Evolutionary conservation across 2,888 invertebrate genomes (phyloP).

Genomic region (Drosophila mettleri): DNA sequence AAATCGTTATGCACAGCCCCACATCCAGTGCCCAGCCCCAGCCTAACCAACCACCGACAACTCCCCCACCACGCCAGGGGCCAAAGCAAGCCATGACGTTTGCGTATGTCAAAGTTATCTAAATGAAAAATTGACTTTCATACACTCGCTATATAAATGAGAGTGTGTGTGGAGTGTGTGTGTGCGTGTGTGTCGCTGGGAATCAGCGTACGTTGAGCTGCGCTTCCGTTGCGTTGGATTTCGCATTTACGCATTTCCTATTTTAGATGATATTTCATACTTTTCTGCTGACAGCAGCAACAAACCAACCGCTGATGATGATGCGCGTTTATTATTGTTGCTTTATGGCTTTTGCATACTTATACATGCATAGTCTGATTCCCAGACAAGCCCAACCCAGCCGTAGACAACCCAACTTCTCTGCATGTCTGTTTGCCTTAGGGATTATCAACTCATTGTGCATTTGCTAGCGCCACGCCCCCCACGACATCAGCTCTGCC

Average conservation of each 20-base stretch:
- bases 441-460: slow-evolving; percentile 80
- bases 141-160: slow-evolving; percentile 41
- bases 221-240: slow-evolving; percentile 77
- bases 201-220: slow-evolving; percentile 65
- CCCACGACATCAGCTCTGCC: not conserved
- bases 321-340: slow-evolving; percentile 80
- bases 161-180: slow-evolving; percentile 16
- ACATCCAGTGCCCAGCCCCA: slow-evolving; percentile 26
- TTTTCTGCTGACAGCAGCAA: slow-evolving; percentile 73
- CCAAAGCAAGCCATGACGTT: slow-evolving; percentile 66
- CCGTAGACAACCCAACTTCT: slow-evolving; percentile 2
- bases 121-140: slow-evolving; percentile 80
- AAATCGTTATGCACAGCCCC: slow-evolving; percentile 67
- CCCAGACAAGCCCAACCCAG: slow-evolving; percentile 22
- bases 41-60: slow-evolving; percentile 1
- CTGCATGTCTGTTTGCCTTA: slow-evolving; percentile 59
- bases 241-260: slow-evolving; percentile 80
- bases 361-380: slow-evolving; percentile 42
- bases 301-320: slow-evolving; percentile 67
- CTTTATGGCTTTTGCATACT: slow-evolving; percentile 75
- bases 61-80: slow-evolving; percentile 16
- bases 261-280: slow-evolving; percentile 81
- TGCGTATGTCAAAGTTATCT: slow-evolving; percentile 80
- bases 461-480: slow-evolving; percentile 46
- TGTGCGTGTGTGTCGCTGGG: slow-evolving; percentile 25